phyloP scores from a whole-genome alignment of 2,113 vertebrate species.

The Burhinus oedicnemus region DNA sequence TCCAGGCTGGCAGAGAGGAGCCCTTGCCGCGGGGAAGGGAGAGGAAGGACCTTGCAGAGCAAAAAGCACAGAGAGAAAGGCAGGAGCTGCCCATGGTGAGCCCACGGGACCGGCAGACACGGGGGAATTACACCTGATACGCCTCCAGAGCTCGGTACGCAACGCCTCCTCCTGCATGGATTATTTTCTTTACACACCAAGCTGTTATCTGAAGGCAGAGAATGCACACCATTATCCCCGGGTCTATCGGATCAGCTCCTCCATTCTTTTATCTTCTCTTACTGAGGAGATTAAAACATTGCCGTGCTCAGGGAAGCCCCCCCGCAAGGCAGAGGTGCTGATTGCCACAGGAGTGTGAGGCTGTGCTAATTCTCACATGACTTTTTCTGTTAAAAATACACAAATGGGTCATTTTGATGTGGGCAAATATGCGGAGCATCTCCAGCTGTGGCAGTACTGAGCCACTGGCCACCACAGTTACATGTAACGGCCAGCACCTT shows the following conservation, averaged over 20 bases:
- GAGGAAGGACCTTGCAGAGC: neutral
- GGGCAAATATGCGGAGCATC: accelerated
- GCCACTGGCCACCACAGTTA: accelerated
- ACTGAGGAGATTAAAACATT: constrained; percentile 13
- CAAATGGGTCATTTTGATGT: neutral
- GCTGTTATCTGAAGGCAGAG: constrained; percentile 19
- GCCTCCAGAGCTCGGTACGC: neutral
- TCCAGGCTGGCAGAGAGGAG: neutral
- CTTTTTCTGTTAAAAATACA: neutral
- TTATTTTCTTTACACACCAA: neutral
- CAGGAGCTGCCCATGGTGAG: neutral
- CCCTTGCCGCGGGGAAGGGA: neutral
- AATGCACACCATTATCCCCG: neutral
- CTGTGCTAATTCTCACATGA: neutral
- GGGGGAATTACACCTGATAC: accelerated
- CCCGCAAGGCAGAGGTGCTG: neutral
- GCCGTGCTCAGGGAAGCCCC: neutral
- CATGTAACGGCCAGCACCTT: accelerated
- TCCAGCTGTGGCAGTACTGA: neutral
- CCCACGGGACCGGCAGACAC: accelerated
- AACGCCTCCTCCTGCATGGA: neutral
- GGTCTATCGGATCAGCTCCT: constrained; percentile 29
- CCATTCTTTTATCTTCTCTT: constrained; percentile 16
- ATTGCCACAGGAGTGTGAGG: neutral
- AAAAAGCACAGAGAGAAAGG: neutral